These are phyloP conservation scores for Eustalomyia histrio DNA, from an alignment of 2,888 invertebrate species.

Conservation along the genomic window DNA sequence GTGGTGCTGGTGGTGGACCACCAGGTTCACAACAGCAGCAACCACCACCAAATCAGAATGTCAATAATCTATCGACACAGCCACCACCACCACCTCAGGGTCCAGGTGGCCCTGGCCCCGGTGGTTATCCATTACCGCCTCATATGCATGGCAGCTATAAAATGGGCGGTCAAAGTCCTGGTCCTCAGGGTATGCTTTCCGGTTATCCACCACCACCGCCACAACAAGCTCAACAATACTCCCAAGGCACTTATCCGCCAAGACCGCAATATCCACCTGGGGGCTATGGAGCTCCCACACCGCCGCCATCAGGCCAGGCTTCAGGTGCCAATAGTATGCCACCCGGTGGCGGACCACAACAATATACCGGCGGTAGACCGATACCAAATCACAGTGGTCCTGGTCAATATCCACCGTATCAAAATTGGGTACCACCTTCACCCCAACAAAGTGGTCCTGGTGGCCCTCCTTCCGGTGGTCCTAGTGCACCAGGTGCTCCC, in stretches of 20 bases:
- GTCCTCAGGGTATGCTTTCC: slow-evolving; percentile 81
- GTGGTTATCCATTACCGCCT: slow-evolving; percentile 75
- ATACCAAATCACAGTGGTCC: slow-evolving; percentile 81
- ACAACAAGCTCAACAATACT: slow-evolving; percentile 81
- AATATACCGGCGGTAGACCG: slow-evolving; percentile 81
- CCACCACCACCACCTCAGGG: slow-evolving; percentile 72
- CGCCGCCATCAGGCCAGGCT: slow-evolving; percentile 81
- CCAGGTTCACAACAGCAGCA: slow-evolving; percentile 73
- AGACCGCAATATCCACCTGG: slow-evolving; percentile 81
- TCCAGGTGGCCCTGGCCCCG: slow-evolving; percentile 68
- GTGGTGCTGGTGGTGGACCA: slow-evolving; percentile 73
- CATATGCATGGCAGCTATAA: slow-evolving; percentile 83
- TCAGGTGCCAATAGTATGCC: slow-evolving; percentile 77
- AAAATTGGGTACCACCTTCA: slow-evolving; percentile 77
- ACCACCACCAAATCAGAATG: slow-evolving; percentile 75
- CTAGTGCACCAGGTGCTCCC: slow-evolving; percentile 66
- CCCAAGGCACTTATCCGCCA: slow-evolving; percentile 80
- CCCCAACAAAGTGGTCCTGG: slow-evolving; percentile 74
- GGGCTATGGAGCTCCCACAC: slow-evolving; percentile 80
- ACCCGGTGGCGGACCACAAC: slow-evolving; percentile 78
- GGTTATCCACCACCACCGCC: slow-evolving; percentile 81
- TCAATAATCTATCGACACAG: slow-evolving; percentile 77
- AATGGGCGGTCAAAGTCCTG: slow-evolving; percentile 81
- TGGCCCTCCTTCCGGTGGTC: slow-evolving; percentile 67
- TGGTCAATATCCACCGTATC: slow-evolving; percentile 79